phyloP scores from a whole-genome alignment of 2,888 invertebrate species.

The Xiphydria camelus region DNA sequence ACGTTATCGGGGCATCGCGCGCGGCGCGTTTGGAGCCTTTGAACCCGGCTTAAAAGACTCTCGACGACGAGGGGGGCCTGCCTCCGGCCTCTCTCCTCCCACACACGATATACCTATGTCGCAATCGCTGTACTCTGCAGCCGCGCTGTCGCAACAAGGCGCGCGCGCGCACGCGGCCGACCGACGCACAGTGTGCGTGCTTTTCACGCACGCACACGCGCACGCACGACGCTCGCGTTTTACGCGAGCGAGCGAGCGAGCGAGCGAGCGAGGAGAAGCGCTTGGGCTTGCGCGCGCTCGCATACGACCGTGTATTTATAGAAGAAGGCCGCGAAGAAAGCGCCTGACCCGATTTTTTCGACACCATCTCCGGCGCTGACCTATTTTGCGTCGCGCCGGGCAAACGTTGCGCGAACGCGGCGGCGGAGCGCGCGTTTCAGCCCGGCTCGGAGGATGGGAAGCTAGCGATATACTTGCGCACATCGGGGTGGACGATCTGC shows the following conservation, averaged over 20 bases:
- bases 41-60: neutral
- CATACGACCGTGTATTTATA: constrained; percentile 33
- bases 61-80: too few relatives aligned
- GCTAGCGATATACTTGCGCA: too few relatives aligned
- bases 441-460: too few relatives aligned
- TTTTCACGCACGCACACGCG: constrained; percentile 1
- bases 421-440: too few relatives aligned
- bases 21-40: too few relatives aligned
- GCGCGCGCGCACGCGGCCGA: too few relatives aligned
- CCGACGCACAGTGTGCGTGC: constrained; percentile 2
- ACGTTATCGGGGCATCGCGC: too few relatives aligned
- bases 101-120: neutral
- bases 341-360: constrained; percentile 40
- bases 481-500: too few relatives aligned
- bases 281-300: constrained; percentile 9
- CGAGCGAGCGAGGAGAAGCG: too few relatives aligned
- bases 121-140: neutral
- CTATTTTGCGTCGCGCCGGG: constrained; percentile 28
- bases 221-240: neutral
- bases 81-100: neutral
- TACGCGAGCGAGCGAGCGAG: too few relatives aligned
- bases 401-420: constrained; percentile 10
- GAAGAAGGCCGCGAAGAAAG: constrained; percentile 50
- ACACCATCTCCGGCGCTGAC: constrained; percentile 48
- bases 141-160: neutral